Evolutionary conservation across 1,140 invertebrate genomes (phyloP).

Genomic region (Drosophila bocki): DNA sequence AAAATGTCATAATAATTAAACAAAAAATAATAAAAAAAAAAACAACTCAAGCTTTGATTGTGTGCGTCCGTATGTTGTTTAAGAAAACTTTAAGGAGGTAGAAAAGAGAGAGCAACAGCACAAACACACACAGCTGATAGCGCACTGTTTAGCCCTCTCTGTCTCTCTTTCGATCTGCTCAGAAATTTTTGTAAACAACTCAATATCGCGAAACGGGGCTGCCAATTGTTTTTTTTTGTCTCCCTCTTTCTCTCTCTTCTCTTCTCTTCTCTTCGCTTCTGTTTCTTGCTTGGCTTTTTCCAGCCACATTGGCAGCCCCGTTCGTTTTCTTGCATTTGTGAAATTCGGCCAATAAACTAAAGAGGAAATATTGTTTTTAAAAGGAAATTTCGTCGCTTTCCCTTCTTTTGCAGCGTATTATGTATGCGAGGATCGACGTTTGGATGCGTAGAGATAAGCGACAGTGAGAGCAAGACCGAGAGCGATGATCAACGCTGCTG

Average conservation of each 20-base stretch:
- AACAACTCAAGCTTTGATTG: conserved; percentile 15
- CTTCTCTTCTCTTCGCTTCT: not conserved
- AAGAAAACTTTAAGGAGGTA: conserved; percentile 21
- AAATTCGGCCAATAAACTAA: conserved; percentile 53
- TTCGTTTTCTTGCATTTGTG: conserved; percentile 65
- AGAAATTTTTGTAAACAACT: conserved; percentile 78
- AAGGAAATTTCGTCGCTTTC: conserved; percentile 30
- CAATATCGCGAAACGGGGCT: conserved; percentile 52
- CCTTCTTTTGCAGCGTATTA: conserved; percentile 42
- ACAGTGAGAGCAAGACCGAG: conserved; percentile 5
- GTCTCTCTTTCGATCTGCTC: conserved; percentile 11
- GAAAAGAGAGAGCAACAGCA: conserved; percentile 12
- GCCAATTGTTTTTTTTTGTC: conserved; percentile 45
- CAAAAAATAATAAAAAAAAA: not conserved
- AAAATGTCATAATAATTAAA: conserved; percentile 43
- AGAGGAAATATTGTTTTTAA: conserved; percentile 6
- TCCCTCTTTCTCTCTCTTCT: not conserved
- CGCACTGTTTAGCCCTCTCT: conserved; percentile 14
- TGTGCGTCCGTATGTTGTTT: conserved; percentile 28
- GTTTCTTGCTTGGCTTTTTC: conserved; percentile 23
- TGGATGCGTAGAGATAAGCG: conserved; percentile 10
- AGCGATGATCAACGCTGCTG: conserved; percentile 67
- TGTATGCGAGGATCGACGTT: conserved; percentile 33
- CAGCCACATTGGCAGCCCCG: conserved; percentile 62
- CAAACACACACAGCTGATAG: conserved; percentile 51